Evolutionary conservation across 2,888 invertebrate genomes (phyloP), one percentile per base, ranked within the genome.

Genomic region (Mythimna pallens): DNA sequence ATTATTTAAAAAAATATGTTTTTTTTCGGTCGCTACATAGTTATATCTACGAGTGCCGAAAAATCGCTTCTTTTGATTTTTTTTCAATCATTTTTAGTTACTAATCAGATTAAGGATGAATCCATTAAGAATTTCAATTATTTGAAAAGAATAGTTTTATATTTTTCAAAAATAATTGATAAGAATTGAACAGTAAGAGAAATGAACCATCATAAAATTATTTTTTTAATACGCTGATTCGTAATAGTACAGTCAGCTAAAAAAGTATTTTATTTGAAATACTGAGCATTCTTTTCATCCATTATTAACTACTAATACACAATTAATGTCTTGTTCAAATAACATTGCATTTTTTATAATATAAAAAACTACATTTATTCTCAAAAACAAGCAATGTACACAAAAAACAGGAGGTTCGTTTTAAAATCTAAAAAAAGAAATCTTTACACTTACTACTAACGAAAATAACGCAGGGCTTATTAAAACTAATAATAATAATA

Each of bases 401-500:
- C 52, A 34, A 68, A 70, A 57, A 25, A 76, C 54, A 73, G 17
- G 36, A 73, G 57, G 20, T 64, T 66, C 34, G 57, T 25, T 34
- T 66, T 72, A 63, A 22, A 58, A 59, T 65, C 68, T 66, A 77
- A 52, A 69, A 80, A 81, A 72, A 58, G 34, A 70, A 62, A 67
- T 70, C 61, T 81, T 74, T 81, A 81, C 80, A 81, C 70, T 81
- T 78, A 78, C 3, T 30, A 12, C 62, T 80, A 80, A 22, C 0
- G 43, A 78, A 81, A 78, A 75, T 75, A 78, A 81, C 75, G 78
- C 67, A 72, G 54, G 55, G 68, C 52, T 81, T 66, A 73, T 66
- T 78, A 78, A 82, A 75, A 47, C 17, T 47, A 47, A 59, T 70
- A 76, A 69, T 64, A 81, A 85, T 83, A 84, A 83, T 64, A 81